phyloP scores from a whole-genome alignment of 2,113 vertebrate genomes.

The Collichthys lucidus region DNA sequence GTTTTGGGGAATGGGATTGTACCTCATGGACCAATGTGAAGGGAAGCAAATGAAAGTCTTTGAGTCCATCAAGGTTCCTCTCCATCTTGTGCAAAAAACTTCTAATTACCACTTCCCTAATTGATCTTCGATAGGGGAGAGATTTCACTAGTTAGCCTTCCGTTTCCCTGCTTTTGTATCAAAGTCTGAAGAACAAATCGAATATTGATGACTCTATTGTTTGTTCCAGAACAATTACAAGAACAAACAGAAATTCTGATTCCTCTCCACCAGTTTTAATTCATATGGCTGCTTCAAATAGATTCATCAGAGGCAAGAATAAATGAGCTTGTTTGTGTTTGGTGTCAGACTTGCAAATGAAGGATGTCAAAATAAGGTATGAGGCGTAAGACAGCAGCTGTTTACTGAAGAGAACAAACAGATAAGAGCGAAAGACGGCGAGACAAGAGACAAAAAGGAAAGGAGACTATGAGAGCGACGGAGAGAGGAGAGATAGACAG shows the following conservation, averaged over 20 bases:
- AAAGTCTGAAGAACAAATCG: not conserved
- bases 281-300: conserved; percentile 22
- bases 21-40: conserved; percentile 11
- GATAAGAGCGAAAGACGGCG: conserved; percentile 22
- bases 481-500: conserved; percentile 44
- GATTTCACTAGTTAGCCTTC: not conserved
- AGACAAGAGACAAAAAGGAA: conserved; percentile 32
- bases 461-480: conserved; percentile 28
- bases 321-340: conserved; percentile 38
- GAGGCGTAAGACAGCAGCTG: conserved; percentile 50
- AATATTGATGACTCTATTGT: not conserved
- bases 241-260: conserved; percentile 34
- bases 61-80: not conserved
- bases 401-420: conserved; percentile 52
- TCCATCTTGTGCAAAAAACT: not conserved
- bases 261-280: conserved; percentile 11
- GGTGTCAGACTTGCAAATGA: conserved; percentile 62
- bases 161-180: not conserved
- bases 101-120: not conserved
- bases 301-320: conserved; percentile 50
- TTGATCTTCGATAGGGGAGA: conserved; percentile 4
- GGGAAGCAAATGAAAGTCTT: conserved; percentile 12
- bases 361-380: conserved; percentile 63
- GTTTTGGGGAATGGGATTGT: not conserved
- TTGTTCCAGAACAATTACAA: conserved; percentile 28